Evolutionary conservation across 2,797 vertebrate species (phyloP), one percentile per base, ranked within the genome.

Genomic region (Merluccius polli): DNA sequence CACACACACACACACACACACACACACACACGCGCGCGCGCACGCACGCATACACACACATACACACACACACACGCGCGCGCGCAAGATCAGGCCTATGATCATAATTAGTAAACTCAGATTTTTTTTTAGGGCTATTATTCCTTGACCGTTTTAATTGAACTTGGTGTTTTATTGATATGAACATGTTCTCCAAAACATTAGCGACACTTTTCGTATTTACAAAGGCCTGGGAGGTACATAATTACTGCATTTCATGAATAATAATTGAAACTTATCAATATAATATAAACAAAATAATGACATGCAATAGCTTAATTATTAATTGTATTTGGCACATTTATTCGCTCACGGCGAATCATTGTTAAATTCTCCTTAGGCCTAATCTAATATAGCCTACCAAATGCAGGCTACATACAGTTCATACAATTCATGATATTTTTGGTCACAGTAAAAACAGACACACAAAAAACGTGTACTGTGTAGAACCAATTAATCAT

Each of bases 181-280:
- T 7, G 12, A 0, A 27, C 59, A 59, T 59, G 21, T 59, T 3
- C 59, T 65, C n/a, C 59, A 27, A 65, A 65, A 65, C 59, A 65
- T 27, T 27, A 65, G 24, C 59, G 52, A 48, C 44, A 48, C 16
- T 4, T 18, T 48, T 48, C 44, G 52, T 59, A n/a, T 59, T 52
- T n/a, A 59, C 9, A 59, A 59, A 59, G 7, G 21, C 21, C 52
- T 59, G 9, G 21, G 52, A 24, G 52, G 18, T 59, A 59, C 9
- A 59, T 59, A n/a, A 59, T 59, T 24, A 59, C n/a, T 24, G 52
- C 21, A 59, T 59, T 59, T n/a, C n/a, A 59, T 59, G 21, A n/a
- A 24, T 59, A 59, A 59, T 59, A 59, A 59, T n/a, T 59, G n/a
- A n/a, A n/a, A 59, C 52, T n/a, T 59, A 59, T n/a, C n/a, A 59